Evolutionary conservation across 1,140 invertebrate genomes (phyloP), one percentile per base, ranked within the genome.

Genomic region (Venturia canescens): DNA sequence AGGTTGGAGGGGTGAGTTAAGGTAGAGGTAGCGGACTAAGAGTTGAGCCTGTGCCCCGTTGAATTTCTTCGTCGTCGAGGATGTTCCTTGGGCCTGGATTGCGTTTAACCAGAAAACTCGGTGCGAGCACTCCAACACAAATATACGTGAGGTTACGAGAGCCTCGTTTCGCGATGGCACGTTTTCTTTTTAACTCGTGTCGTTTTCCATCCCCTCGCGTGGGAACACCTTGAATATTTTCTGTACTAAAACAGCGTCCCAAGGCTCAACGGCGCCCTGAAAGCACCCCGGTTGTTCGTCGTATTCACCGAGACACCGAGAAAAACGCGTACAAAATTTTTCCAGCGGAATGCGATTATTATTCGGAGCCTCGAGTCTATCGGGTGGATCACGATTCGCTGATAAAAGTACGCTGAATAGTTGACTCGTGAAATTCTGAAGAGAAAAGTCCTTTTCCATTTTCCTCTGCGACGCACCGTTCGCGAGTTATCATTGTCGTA

Each of bases 91-190:
- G 27, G 66, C 66, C 66, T 31, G 66, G 66, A 69, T 69, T 69
- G 66, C 66, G 66, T 31, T 31, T 31, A 69, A 31, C 66, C 66
- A 69, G 66, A 31, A 69, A 69, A 69, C 29, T 63, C 23, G 16
- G 27, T 31, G 66, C 66, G 31, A 69, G 66, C 66, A 4, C 29
- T 69, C 29, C 66, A 69, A 69, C 66, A 31, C 71, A 53, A 18
- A 53, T 53, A 21, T 53, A 53, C 50, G 18, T 18, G 50, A 53
- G 34, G 18, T 48, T 38, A 21, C 18, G 29, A 69, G 34, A 26
- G 71, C 21, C 71, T 74, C 38, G 71, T 74, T 74, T 74, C 71
- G 71, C 71, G 38, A 38, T 26, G 71, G 71, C 71, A 48, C 71
- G 38, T 74, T 74, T 63, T 74, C 71, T 50, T 57, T 74, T 69